These are phyloP conservation scores for Pipra filicauda DNA, from an alignment of 2,113 vertebrate genomes.

Conservation along the genomic window DNA sequence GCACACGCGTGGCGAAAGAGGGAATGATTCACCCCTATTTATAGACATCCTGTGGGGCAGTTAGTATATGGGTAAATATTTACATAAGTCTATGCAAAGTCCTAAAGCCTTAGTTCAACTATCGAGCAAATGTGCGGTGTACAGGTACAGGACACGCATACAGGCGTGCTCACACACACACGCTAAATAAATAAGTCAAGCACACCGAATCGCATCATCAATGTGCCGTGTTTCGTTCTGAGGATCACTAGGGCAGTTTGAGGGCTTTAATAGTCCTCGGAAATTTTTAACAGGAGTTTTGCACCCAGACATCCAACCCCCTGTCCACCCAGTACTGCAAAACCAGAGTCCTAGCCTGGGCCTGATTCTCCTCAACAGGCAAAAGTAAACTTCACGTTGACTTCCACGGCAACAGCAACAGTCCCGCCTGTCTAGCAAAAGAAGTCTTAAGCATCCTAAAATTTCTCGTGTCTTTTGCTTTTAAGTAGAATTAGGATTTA, in stretches of 20 bases:
- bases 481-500: background rate
- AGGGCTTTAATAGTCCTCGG: background rate
- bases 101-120: conserved; percentile 13
- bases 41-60: background rate
- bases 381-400: background rate
- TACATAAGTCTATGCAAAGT: conserved; percentile 56
- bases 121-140: conserved; percentile 7
- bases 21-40: conserved; percentile 41
- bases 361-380: background rate
- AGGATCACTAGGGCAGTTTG: background rate
- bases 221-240: background rate
- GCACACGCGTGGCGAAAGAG: conserved; percentile 17
- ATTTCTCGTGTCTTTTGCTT: background rate
- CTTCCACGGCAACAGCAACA: background rate
- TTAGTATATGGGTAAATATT: conserved; percentile 67
- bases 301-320: background rate
- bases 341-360: background rate
- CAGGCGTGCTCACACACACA: background rate
- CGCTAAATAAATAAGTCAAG: background rate
- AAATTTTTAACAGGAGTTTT: background rate
- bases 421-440: background rate
- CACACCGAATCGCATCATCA: background rate
- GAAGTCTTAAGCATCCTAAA: background rate
- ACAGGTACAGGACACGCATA: conserved; percentile 14
- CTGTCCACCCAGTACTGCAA: background rate